These are phyloP conservation scores for Micrastur ruficollis DNA, from an alignment of 2,797 vertebrate genomes.

Conservation along the genomic window DNA sequence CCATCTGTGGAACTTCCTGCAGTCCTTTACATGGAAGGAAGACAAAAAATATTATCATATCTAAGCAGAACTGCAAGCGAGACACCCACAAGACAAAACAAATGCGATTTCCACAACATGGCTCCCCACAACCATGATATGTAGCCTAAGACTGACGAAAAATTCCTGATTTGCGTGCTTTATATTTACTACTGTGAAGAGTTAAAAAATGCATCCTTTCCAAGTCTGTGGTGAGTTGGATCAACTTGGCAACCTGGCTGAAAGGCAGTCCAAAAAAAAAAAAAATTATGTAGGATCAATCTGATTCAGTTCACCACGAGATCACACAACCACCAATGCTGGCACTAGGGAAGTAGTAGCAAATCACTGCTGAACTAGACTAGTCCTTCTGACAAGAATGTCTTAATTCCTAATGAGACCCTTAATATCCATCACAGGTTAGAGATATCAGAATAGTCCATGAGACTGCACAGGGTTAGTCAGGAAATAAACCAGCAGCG, in stretches of 20 bases:
- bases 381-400: neutral
- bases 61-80: neutral
- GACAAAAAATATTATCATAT: neutral
- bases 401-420: neutral
- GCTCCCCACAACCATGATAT: neutral
- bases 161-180: neutral
- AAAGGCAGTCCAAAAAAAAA: neutral
- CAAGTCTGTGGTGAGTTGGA: neutral
- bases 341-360: neutral
- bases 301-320: neutral
- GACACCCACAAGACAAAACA: neutral
- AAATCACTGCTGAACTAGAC: neutral
- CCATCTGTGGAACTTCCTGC: slow-evolving; percentile 74
- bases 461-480: neutral
- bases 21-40: slow-evolving; percentile 64
- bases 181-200: neutral
- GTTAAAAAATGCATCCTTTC: neutral
- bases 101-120: neutral
- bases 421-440: neutral
- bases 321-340: neutral
- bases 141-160: neutral
- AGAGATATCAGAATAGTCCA: neutral
- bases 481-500: neutral
- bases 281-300: neutral
- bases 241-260: neutral